Percentiles rank a stretch among this genome's conserved stretches.
Conservation (phyloP, 2,797 vertebrate genomes). For the Chiloscyllium punctatum region DNA sequence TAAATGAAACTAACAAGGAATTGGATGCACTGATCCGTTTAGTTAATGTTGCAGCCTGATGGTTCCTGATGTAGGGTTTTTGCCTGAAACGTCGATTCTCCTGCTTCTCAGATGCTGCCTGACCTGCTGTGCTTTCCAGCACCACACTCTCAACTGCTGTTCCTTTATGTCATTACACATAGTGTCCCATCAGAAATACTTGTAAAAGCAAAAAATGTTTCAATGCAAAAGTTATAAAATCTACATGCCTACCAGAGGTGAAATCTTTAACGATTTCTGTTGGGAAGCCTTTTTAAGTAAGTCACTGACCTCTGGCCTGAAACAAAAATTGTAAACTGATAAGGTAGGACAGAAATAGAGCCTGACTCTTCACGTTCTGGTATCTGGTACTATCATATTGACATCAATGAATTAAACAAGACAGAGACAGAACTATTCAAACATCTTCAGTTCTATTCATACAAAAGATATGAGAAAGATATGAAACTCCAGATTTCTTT, state of each 20-base stretch:
- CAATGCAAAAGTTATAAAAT: background rate
- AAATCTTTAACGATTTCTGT: constrained; percentile 56
- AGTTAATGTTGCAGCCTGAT: background rate
- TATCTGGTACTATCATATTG: background rate
- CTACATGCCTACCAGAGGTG: constrained; percentile 49
- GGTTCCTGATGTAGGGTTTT: too few species aligned
- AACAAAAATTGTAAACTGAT: constrained; percentile 8
- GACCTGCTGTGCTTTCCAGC: too few species aligned
- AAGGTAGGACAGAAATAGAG: background rate
- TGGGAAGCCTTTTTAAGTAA: constrained; percentile 53
- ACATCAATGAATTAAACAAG: too few species aligned
- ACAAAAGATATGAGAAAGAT: too few species aligned
- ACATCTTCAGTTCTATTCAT: too few species aligned
- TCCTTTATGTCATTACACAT: background rate
- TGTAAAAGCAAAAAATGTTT: background rate
- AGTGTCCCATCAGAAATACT: background rate
- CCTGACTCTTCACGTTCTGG: background rate
- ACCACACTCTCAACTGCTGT: too few species aligned
- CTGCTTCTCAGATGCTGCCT: too few species aligned
- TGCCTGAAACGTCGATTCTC: too few species aligned
- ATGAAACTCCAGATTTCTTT: too few species aligned
- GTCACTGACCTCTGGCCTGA: constrained; percentile 54
- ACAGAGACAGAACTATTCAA: too few species aligned
- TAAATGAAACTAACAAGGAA: background rate
- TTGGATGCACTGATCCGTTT: background rate